Conservation (phyloP, 2,797 vertebrate genomes). For the Emys orbicularis region DNA sequence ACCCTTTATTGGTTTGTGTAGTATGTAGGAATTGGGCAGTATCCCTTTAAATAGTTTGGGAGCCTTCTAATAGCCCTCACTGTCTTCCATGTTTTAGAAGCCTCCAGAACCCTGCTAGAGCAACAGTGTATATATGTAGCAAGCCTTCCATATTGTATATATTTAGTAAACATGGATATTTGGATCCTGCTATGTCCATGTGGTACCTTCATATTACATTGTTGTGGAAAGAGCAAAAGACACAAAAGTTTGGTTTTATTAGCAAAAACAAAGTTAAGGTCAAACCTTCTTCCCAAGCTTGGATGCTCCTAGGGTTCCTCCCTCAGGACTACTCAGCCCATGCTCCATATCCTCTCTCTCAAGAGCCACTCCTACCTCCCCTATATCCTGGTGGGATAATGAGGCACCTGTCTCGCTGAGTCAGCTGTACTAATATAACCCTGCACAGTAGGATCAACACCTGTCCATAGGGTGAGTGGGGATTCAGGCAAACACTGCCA, state of each 20-base stretch:
- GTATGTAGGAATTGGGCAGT: background rate
- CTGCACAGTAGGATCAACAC: no score
- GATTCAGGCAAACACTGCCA: no score
- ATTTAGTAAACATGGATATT: background rate
- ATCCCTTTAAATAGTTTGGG: background rate
- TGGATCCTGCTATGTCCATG: background rate
- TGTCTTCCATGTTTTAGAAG: background rate
- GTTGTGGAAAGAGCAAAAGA: background rate
- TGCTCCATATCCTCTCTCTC: no score
- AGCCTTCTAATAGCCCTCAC: background rate
- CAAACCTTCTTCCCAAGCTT: background rate
- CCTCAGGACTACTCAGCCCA: no score
- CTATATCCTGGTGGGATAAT: no score
- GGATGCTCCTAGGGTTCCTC: no score
- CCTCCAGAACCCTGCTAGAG: background rate
- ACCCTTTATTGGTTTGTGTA: background rate
- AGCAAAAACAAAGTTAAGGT: background rate
- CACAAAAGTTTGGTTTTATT: slow-evolving; percentile 36
- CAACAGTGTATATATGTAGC: background rate
- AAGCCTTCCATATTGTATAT: background rate
- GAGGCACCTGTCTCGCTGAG: no score
- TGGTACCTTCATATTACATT: slow-evolving; percentile 14
- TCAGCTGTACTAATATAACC: no score
- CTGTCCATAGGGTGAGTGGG: no score
- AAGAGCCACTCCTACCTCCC: no score